Conservation (phyloP, 1,140 invertebrate species). For the Latrodectus geometricus region DNA sequence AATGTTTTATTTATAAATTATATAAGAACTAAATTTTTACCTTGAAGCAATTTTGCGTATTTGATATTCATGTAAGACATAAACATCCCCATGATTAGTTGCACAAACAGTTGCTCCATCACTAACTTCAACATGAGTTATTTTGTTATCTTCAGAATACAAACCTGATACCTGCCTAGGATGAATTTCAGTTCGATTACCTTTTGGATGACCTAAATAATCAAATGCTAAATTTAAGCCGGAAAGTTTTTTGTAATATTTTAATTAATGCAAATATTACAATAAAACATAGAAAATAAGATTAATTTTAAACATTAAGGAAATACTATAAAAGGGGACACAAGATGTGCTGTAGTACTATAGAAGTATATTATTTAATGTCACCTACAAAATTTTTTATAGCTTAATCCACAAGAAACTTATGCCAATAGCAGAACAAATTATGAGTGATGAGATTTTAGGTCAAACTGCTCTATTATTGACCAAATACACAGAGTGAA, state of each 20-base stretch:
- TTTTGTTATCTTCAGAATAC: conserved; percentile 67
- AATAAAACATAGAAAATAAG: background rate
- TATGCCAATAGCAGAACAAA: no score
- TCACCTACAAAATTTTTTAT: no score
- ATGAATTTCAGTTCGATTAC: conserved; percentile 65
- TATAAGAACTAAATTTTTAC: conserved; percentile 64
- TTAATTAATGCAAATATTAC: background rate
- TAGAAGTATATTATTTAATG: no score
- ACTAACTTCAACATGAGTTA: conserved; percentile 73
- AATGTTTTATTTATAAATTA: no score
- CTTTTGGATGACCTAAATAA: conserved; percentile 68
- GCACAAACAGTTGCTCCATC: conserved; percentile 78
- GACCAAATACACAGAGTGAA: no score
- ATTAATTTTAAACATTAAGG: background rate
- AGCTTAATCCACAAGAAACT: no score
- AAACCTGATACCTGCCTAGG: conserved; percentile 69
- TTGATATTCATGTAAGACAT: conserved; percentile 78
- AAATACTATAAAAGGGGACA: background rate
- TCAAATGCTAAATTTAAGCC: no score
- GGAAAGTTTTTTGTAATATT: no score
- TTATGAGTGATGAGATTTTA: no score
- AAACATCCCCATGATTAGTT: conserved; percentile 77
- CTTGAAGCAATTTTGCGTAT: conserved; percentile 78
- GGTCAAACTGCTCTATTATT: no score
- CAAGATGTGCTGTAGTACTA: no score